phyloP scores from a whole-genome alignment of 2,888 invertebrate genomes.

The Thysanoteuthis rhombus region DNA sequence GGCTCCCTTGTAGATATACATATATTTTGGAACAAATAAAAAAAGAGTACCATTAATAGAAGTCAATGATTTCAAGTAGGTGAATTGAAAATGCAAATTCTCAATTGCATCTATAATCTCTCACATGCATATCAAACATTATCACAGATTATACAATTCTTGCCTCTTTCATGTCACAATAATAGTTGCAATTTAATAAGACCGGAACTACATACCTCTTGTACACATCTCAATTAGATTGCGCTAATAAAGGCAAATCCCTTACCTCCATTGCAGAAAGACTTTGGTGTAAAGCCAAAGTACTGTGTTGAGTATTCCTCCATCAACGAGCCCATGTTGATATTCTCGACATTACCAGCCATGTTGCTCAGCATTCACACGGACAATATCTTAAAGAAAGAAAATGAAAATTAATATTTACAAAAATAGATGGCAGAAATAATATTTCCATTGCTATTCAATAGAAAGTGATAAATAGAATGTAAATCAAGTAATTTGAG shows the following conservation, averaged over 20 bases:
- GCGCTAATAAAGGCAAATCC: neutral
- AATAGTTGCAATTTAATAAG: neutral
- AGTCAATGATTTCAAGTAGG: too few species aligned
- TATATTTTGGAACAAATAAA: too few species aligned
- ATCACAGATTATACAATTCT: too few species aligned
- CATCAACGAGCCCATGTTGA: neutral
- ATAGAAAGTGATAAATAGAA: neutral
- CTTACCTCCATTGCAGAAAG: conserved; percentile 27
- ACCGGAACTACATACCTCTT: neutral
- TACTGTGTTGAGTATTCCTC: conserved; percentile 26
- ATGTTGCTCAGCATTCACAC: neutral
- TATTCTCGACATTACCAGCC: neutral
- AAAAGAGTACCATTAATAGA: too few species aligned
- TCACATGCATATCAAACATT: too few species aligned
- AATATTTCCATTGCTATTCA: neutral
- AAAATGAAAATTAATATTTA: neutral
- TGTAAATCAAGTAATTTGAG: neutral
- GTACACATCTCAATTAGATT: neutral
- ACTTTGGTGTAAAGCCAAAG: conserved; percentile 25
- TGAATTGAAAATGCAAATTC: too few species aligned
- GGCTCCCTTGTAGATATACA: too few species aligned
- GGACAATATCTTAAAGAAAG: neutral
- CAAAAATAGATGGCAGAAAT: neutral
- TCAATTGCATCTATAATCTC: too few species aligned
- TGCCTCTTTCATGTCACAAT: neutral